phyloP scores from a whole-genome alignment of 2,888 invertebrate species.

The Drosophila robusta region DNA sequence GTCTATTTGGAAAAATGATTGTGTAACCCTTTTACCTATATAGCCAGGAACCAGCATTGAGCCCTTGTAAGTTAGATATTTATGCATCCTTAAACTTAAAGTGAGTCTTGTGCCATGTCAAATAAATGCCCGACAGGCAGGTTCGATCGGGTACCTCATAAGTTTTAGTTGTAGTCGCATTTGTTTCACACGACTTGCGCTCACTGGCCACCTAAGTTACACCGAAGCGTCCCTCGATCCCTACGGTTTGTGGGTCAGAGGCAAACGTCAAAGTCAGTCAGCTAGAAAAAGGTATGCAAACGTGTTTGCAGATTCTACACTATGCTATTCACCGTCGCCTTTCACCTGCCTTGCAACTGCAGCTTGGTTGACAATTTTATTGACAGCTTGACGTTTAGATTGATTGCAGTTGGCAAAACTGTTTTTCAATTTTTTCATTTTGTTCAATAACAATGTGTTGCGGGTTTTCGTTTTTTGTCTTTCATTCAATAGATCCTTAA shows the following conservation, averaged over 20 bases:
- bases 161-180: slow-evolving; percentile 32
- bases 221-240: background rate
- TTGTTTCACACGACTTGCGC: slow-evolving; percentile 68
- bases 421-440: slow-evolving; percentile 22
- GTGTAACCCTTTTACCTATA: too few species aligned
- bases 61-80: slow-evolving; percentile 1
- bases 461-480: slow-evolving; percentile 10
- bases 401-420: slow-evolving; percentile 70
- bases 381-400: slow-evolving; percentile 76
- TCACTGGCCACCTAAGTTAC: slow-evolving; percentile 23
- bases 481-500: slow-evolving; percentile 52
- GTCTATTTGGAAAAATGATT: too few species aligned
- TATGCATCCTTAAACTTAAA: slow-evolving; percentile 1
- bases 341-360: slow-evolving; percentile 39
- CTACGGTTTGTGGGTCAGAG: slow-evolving; percentile 50
- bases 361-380: slow-evolving; percentile 74
- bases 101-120: background rate
- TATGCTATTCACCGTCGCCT: background rate
- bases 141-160: background rate
- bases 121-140: slow-evolving; percentile 20
- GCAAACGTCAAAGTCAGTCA: slow-evolving; percentile 48
- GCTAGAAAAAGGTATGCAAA: slow-evolving; percentile 69
- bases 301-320: slow-evolving; percentile 50
- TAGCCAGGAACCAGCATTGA: too few species aligned
- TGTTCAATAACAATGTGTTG: slow-evolving; percentile 46